Evolutionary conservation across 2,888 invertebrate genomes (phyloP).

Genomic region (Argyra leucocephala): DNA sequence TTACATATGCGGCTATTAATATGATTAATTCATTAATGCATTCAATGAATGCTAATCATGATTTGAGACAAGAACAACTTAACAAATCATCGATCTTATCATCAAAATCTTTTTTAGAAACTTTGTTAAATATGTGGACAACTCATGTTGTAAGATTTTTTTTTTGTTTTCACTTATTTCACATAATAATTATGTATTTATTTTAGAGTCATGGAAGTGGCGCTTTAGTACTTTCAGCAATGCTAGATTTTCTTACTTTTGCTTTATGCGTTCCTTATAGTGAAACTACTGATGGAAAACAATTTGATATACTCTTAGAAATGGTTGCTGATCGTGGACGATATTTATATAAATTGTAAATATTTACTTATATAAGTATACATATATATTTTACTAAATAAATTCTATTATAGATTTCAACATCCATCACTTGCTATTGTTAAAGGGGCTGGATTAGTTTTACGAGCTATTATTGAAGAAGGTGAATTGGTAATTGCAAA

Average conservation of each 20-base stretch:
- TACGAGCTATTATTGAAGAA: slow-evolving; percentile 96
- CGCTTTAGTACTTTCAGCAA: slow-evolving; percentile 89
- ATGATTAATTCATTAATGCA: slow-evolving; percentile 97
- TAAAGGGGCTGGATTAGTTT: slow-evolving; percentile 94
- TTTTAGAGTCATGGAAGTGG: slow-evolving; percentile 81
- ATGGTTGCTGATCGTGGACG: slow-evolving; percentile 89
- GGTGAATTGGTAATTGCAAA: slow-evolving; percentile 84
- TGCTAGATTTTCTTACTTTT: slow-evolving; percentile 97
- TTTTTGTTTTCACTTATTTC: not conserved
- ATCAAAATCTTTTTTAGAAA: slow-evolving; percentile 83
- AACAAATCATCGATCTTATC: slow-evolving; percentile 94
- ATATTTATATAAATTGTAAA: slow-evolving; percentile 68
- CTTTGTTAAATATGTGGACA: slow-evolving; percentile 88
- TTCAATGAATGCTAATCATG: slow-evolving; percentile 95
- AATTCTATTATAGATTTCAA: slow-evolving; percentile 35
- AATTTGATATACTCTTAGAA: slow-evolving; percentile 85
- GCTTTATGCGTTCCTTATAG: slow-evolving; percentile 97
- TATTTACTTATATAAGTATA: too few relatives aligned
- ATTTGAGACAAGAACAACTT: slow-evolving; percentile 92
- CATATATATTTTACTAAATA: not conserved
- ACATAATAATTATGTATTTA: slow-evolving; percentile 11
- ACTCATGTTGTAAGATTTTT: slow-evolving; percentile 72
- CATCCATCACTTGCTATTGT: slow-evolving; percentile 97
- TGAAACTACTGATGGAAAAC: slow-evolving; percentile 95
- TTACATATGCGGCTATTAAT: slow-evolving; percentile 93